A percentile compares a stretch with the other conserved stretches of the same genome.
phyloP scores from a whole-genome alignment of 1,140 invertebrate genomes.

The Drosophila micromelanica region DNA sequence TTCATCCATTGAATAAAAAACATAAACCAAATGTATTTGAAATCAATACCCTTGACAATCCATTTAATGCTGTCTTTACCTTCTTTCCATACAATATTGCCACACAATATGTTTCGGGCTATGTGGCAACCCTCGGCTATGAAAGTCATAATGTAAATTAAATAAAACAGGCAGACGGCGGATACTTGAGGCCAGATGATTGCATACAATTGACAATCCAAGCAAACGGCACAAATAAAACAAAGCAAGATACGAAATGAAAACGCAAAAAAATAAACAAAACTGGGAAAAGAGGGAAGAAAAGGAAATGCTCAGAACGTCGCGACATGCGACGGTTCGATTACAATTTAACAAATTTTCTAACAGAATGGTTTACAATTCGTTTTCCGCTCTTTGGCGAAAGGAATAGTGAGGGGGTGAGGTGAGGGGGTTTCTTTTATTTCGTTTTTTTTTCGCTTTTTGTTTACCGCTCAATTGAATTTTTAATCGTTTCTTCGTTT shows the following conservation, averaged over 20 bases:
- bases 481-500: slow-evolving; percentile 74
- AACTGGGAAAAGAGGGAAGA: background rate
- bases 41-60: slow-evolving; percentile 63
- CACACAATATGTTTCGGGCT: slow-evolving; percentile 30
- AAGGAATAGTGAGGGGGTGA: background rate
- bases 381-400: background rate
- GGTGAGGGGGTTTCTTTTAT: background rate
- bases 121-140: slow-evolving; percentile 22
- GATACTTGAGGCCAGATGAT: slow-evolving; percentile 24
- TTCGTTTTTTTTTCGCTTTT: slow-evolving; percentile 16
- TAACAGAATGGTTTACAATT: slow-evolving; percentile 27
- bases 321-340: slow-evolving; percentile 40
- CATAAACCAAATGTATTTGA: slow-evolving; percentile 60
- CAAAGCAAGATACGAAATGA: slow-evolving; percentile 8
- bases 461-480: slow-evolving; percentile 60
- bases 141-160: slow-evolving; percentile 67
- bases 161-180: slow-evolving; percentile 22
- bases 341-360: slow-evolving; percentile 52
- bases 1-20: too few relatives aligned
- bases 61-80: slow-evolving; percentile 35
- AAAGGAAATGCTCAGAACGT: slow-evolving; percentile 17
- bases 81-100: slow-evolving; percentile 19
- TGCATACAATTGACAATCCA: slow-evolving; percentile 34
- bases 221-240: slow-evolving; percentile 21
- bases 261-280: background rate